A percentile compares a stretch with the other conserved stretches of the same genome.
These are phyloP conservation scores for Philopedon plagiatum DNA, from an alignment of 2,888 invertebrate genomes.

Conservation along the genomic window DNA sequence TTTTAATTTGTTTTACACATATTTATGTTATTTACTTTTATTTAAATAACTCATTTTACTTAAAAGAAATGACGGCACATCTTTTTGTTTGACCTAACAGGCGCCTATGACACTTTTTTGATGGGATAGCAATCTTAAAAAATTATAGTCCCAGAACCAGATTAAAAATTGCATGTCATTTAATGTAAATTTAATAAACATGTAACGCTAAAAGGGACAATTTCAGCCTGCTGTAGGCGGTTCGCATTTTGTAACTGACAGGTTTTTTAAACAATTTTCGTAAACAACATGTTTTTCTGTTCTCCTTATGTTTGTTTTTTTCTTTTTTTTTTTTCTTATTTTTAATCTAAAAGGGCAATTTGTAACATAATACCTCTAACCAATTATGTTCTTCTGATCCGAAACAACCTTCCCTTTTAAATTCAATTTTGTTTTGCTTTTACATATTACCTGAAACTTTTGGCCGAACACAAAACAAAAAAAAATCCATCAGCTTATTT, in stretches of 20 bases:
- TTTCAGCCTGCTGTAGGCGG: not conserved
- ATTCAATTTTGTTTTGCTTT: constrained; percentile 3
- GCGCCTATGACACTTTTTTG: not conserved
- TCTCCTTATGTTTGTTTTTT: not conserved
- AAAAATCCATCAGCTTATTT: too few relatives aligned
- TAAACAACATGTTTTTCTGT: not conserved
- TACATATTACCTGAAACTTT: not conserved
- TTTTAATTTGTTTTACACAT: not conserved
- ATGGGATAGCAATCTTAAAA: not conserved
- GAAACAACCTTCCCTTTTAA: constrained; percentile 10
- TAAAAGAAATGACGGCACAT: not conserved
- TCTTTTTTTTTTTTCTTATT: not conserved
- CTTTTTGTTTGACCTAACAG: not conserved
- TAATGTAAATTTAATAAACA: not conserved
- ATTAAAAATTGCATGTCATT: not conserved
- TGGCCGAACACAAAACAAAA: too few relatives aligned
- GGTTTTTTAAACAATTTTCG: constrained; percentile 4
- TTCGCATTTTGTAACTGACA: not conserved
- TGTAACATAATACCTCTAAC: constrained; percentile 16
- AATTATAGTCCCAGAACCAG: not conserved
- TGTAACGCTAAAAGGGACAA: not conserved
- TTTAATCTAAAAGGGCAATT: constrained; percentile 19
- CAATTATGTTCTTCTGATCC: constrained; percentile 2
- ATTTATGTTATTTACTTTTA: too few relatives aligned
- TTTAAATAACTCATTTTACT: too few relatives aligned